phyloP scores from a whole-genome alignment of 2,888 invertebrate species.

The Plebejus argus region DNA sequence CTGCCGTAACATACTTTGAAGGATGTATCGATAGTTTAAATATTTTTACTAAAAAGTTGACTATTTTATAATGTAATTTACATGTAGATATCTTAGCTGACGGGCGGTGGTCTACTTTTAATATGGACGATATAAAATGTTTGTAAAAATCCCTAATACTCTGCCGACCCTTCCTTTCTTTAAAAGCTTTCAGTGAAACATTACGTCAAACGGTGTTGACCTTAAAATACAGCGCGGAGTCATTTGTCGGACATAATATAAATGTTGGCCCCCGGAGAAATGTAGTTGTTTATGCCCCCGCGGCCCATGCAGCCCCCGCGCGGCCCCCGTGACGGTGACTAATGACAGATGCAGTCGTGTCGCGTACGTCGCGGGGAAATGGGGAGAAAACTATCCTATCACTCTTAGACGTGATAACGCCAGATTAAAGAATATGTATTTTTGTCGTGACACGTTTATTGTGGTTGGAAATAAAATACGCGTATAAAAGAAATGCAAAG shows the following conservation, averaged over 20 bases:
- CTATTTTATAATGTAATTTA: too few relatives aligned
- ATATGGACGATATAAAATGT: background rate
- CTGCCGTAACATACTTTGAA: too few relatives aligned
- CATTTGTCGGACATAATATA: constrained; percentile 31
- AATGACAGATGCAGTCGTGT: constrained; percentile 81
- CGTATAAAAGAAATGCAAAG: too few relatives aligned
- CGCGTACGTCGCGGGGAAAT: constrained; percentile 77
- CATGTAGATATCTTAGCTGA: too few relatives aligned
- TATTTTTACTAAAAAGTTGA: too few relatives aligned
- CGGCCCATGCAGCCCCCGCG: constrained; percentile 42
- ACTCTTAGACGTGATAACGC: constrained; percentile 72
- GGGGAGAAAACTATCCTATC: constrained; percentile 71
- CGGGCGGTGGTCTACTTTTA: background rate
- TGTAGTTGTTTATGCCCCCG: constrained; percentile 67
- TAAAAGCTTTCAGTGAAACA: constrained; percentile 11
- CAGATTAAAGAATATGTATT: constrained; percentile 43
- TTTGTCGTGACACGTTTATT: background rate
- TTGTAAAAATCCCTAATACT: background rate
- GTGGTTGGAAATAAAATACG: background rate
- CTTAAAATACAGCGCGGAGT: constrained; percentile 25
- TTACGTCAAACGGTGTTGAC: constrained; percentile 21
- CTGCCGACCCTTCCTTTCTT: background rate
- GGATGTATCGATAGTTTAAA: too few relatives aligned
- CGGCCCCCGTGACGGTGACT: constrained; percentile 72
- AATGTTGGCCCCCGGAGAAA: constrained; percentile 46